Base-by-base conservation (phyloP, 2,888 invertebrate genomes). In the Cryptocephalus moraei region DNA sequence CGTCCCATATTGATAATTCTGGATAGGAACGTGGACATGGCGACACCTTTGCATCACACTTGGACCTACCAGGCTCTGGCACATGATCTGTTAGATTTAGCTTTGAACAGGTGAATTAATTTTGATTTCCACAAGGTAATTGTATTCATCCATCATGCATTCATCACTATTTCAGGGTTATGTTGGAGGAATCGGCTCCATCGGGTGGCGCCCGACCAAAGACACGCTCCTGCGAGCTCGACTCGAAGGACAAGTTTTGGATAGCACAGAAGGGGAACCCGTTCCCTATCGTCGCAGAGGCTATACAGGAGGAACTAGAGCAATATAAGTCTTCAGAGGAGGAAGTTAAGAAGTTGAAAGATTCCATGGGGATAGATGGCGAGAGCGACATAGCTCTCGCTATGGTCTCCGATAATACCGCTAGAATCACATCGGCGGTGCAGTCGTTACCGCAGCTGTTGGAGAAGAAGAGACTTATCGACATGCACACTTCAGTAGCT, bases 21-120 rank as follows among this genome's bases (percentile, higher is more conserved):
- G 47, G 97, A 99, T 70, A 79, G 97, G 50, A 94, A 91, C 70
- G 78, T 95, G 54, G 97, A 97, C 69, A 83, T 99, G 81, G 95
- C 96, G 1, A 99, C 97, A 39, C 95, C 95, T 22, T 73, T 99
- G 50, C 97, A 97, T 75, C 99, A 99, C 70, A 96, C 99, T 0
- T 99, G 99, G 99, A 99, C 97, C 0, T 99, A 99, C 70, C 99
- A 99, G 72, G 97, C 99, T 1, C 73, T 99, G 46, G 86, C 92
- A 22, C 97, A 99, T 70, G 99, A 99, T 76, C 88, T 97, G 4
- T 71, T 99, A 47, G 91, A 95, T 63, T 76, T 96, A 56, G 84
- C 91, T 8, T 73, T 96, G 47, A 99, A 99, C 72, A 78, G 91
- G 22, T 22, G 22, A 22, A 22, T 6, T 22, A 6, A 2, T 6